Conservation (phyloP, 2,113 vertebrate species). For the Astur gentilis region DNA sequence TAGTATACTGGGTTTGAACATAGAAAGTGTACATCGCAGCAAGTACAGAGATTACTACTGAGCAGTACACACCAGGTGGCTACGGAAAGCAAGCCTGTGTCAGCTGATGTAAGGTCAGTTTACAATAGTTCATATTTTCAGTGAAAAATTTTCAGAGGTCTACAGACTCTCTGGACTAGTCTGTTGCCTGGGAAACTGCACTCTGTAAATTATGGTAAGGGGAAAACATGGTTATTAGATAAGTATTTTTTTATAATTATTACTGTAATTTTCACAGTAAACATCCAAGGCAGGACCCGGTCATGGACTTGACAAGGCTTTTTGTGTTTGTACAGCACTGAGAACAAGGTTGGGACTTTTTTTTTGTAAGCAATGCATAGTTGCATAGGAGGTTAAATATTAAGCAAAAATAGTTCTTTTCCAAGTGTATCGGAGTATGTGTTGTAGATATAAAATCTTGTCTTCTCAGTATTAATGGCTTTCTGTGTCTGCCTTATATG, state of each 20-base stretch:
- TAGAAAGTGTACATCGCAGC: neutral
- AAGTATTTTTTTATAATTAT: neutral
- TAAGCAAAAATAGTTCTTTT: neutral
- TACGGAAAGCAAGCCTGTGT: neutral
- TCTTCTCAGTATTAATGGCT: neutral
- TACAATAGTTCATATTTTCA: neutral
- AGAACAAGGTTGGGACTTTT: neutral
- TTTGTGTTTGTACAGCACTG: neutral
- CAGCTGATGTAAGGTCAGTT: neutral
- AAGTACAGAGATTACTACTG: neutral
- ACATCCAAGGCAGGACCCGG: neutral
- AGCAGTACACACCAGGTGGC: neutral
- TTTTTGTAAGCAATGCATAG: neutral
- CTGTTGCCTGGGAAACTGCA: conserved; percentile 44
- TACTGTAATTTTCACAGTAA: neutral
- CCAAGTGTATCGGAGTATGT: neutral
- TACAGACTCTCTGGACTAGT: neutral
- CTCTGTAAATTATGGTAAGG: neutral
- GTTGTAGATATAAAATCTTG: neutral
- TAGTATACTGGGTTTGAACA: neutral
- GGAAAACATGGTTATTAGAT: neutral
- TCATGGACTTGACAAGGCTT: neutral
- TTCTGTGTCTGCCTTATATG: neutral
- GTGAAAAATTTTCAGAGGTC: neutral
- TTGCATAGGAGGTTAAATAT: neutral